Evolutionary conservation across 2,113 vertebrate species (phyloP), one percentile per base, ranked within the genome.

Genomic region (Neotoma lepida): DNA sequence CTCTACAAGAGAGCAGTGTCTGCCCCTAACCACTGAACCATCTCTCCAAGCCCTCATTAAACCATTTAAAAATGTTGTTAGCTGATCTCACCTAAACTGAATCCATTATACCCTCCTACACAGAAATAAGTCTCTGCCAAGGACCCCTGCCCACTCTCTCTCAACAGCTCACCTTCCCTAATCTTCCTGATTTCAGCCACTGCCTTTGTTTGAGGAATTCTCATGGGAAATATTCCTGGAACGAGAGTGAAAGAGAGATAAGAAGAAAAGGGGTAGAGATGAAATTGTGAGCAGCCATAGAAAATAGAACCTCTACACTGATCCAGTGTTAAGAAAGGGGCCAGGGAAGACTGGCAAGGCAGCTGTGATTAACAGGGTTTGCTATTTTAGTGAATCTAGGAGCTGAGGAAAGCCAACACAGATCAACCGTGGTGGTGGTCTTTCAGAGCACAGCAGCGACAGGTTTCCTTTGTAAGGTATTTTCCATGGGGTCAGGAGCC

Each of bases 171-270:
- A 44, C 66, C n/a, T 93, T 78, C 33, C 39, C 30, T 78, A 35
- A 81, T 39, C 33, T 66, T 41, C 41, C 56, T 56, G 89, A 51
- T 74, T 66, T 88, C n/a, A 74, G 76, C 22, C 58, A 74, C 66
- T 82, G 82, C 56, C 30, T 88, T 95, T 87, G 54, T 70, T 91
- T 88, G 85, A 81, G 20, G 56, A 82, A 88, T 87, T 64, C 94
- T 82, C 74, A 24, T 63, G 76, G 39, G 63, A 91, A 81, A 82
- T 17, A 64, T 24, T n/a, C 30, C n/a, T 91, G 74, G 73, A 71
- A 81, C 64, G 7, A 39, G 20, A 81, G 44, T n/a, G 44, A 39
- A 22, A 81, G 20, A 86, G 28, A 26, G 51, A 24, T 2, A 82
- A 63, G 26, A 66, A 35, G 49, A 9, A 39, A 54, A 64, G n/a